Evolutionary conservation across 2,888 invertebrate genomes (phyloP).

Genomic region (Plebejus anna): DNA sequence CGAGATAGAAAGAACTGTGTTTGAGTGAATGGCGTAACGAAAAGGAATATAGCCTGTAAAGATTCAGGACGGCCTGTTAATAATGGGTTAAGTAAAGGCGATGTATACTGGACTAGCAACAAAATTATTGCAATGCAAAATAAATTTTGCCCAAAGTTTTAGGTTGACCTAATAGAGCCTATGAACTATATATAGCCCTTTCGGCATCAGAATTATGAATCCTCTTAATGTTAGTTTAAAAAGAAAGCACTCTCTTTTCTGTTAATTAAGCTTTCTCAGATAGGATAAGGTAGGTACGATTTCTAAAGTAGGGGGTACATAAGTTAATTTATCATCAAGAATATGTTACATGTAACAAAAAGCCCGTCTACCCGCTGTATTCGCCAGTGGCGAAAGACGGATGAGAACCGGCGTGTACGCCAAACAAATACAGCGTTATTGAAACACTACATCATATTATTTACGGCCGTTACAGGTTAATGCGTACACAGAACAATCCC

Average conservation of each 20-base stretch:
- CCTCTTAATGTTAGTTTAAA: too few relatives aligned
- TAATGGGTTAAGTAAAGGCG: too few relatives aligned
- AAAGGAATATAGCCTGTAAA: not conserved
- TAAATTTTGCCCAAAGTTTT: too few relatives aligned
- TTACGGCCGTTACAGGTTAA: slow-evolving; percentile 69
- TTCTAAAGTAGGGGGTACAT: not conserved
- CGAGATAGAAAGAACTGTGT: not conserved
- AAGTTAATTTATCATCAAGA: not conserved
- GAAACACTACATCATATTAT: slow-evolving; percentile 75
- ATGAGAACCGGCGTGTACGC: slow-evolving; percentile 55
- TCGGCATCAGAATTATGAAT: too few relatives aligned
- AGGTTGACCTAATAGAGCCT: too few relatives aligned
- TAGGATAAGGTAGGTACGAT: not conserved
- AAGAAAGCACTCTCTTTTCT: too few relatives aligned
- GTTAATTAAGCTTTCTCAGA: too few relatives aligned
- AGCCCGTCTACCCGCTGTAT: not conserved
- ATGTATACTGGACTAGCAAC: too few relatives aligned
- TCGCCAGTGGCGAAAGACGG: slow-evolving; percentile 54
- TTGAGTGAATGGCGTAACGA: too few relatives aligned
- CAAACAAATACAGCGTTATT: slow-evolving; percentile 74
- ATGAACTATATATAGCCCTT: too few relatives aligned
- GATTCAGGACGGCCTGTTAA: not conserved
- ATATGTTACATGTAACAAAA: slow-evolving; percentile 37
- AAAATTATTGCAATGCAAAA: too few relatives aligned
- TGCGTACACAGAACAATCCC: slow-evolving; percentile 65